Evolutionary conservation across 2,888 invertebrate species (phyloP).

Genomic region (Amblyjoppa proteus): DNA sequence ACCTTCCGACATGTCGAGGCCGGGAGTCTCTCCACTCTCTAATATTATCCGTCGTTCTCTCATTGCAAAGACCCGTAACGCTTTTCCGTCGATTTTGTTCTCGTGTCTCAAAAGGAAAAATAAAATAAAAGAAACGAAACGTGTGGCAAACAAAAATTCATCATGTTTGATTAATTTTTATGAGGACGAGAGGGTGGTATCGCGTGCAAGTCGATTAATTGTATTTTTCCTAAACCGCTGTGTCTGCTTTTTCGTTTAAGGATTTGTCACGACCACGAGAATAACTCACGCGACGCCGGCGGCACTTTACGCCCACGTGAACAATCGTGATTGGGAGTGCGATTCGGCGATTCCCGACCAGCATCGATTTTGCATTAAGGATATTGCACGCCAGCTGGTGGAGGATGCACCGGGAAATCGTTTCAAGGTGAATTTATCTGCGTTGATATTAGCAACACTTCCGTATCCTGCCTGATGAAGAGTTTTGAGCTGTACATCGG

Average conservation of each 20-base stretch:
- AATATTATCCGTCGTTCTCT: slow-evolving; percentile 6
- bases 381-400: slow-evolving; percentile 88
- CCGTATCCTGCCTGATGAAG: not conserved
- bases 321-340: slow-evolving; percentile 88
- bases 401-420: slow-evolving; percentile 88
- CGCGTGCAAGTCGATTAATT: not conserved
- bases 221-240: not conserved
- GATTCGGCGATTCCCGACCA: slow-evolving; percentile 83
- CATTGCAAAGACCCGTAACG: not conserved
- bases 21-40: slow-evolving; percentile 60
- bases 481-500: not conserved
- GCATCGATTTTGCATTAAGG: slow-evolving; percentile 85
- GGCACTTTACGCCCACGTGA: slow-evolving; percentile 87
- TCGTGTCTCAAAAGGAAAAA: slow-evolving; percentile 12
- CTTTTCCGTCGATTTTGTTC: slow-evolving; percentile 18
- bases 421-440: slow-evolving; percentile 85
- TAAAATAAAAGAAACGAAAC: not conserved
- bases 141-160: not conserved
- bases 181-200: not conserved
- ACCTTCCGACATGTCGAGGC: slow-evolving; percentile 78
- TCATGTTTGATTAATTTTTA: not conserved
- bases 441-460: not conserved
- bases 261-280: slow-evolving; percentile 89
- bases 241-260: slow-evolving; percentile 75
- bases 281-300: slow-evolving; percentile 89